Evolutionary conservation across 2,888 invertebrate species (phyloP).

Genomic region (Tachina lurida): DNA sequence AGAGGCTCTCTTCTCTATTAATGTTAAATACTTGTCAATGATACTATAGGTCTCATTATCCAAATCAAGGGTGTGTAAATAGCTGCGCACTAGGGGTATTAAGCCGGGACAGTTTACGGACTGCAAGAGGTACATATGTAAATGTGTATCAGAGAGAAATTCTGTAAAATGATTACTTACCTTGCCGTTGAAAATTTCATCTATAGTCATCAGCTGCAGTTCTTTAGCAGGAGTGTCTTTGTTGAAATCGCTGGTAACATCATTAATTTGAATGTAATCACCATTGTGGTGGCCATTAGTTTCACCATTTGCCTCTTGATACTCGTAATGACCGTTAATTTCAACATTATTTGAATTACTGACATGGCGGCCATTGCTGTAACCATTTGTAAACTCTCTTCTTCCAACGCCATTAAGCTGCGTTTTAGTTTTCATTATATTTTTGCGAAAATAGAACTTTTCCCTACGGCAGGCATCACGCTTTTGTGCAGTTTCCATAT

Average conservation of each 20-base stretch:
- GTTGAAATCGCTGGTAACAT: conserved; percentile 3
- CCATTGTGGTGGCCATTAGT: conserved; percentile 50
- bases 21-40: conserved; percentile 96
- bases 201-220: conserved; percentile 92
- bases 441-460: conserved; percentile 96
- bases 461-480: conserved; percentile 92
- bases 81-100: conserved; percentile 96
- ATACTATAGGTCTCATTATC: conserved; percentile 99
- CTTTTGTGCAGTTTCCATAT: conserved; percentile 97
- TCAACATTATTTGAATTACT: neutral
- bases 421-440: conserved; percentile 84
- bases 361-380: conserved; percentile 1
- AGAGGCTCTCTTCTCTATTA: conserved; percentile 93
- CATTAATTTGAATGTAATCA: conserved; percentile 44
- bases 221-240: conserved; percentile 76
- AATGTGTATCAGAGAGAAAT: neutral
- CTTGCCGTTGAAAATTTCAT: conserved; percentile 98
- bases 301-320: conserved; percentile 67
- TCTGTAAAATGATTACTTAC: conserved; percentile 67
- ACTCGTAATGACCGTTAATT: conserved; percentile 22
- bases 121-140: conserved; percentile 77
- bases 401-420: neutral
- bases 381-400: neutral
- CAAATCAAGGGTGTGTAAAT: conserved; percentile 96
- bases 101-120: conserved; percentile 96